Evolutionary conservation across 2,888 invertebrate genomes (phyloP).

Genomic region (Dryocosmus kuriphilus): DNA sequence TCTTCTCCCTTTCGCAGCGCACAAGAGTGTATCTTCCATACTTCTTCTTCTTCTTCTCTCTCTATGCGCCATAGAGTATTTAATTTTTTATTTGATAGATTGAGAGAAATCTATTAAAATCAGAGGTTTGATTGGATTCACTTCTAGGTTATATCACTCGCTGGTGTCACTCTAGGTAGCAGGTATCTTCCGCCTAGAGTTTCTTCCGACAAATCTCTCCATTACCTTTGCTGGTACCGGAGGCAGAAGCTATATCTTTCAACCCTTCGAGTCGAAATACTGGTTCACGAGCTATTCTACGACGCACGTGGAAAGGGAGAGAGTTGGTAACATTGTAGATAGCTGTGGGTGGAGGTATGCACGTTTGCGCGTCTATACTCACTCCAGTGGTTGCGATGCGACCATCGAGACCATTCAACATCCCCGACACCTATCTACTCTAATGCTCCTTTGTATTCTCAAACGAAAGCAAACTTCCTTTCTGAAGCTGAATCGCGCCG

Average conservation of each 20-base stretch:
- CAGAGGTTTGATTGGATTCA: neutral
- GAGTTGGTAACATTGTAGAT: conserved; percentile 28
- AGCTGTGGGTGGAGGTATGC: conserved; percentile 19
- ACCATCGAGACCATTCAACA: conserved; percentile 49
- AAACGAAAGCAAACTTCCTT: conserved; percentile 51
- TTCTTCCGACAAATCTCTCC: conserved; percentile 63
- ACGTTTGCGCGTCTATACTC: conserved; percentile 28
- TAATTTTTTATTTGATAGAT: too few species aligned
- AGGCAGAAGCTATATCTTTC: conserved; percentile 64
- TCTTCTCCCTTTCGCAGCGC: too few species aligned
- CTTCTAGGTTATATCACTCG: neutral
- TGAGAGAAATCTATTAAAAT: neutral
- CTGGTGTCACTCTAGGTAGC: neutral
- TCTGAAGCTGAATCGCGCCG: conserved; percentile 33
- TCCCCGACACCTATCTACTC: conserved; percentile 44
- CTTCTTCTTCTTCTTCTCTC: neutral
- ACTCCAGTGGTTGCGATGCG: conserved; percentile 39
- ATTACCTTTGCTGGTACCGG: conserved; percentile 59
- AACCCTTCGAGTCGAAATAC: conserved; percentile 63
- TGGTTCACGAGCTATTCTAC: conserved; percentile 57
- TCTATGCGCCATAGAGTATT: too few species aligned
- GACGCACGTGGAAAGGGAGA: conserved; percentile 48
- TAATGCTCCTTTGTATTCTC: conserved; percentile 53
- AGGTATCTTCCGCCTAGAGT: conserved; percentile 52
- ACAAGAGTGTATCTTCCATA: too few species aligned